Evolutionary conservation across 2,888 invertebrate species (phyloP).

Genomic region (Gryllus longicercus): DNA sequence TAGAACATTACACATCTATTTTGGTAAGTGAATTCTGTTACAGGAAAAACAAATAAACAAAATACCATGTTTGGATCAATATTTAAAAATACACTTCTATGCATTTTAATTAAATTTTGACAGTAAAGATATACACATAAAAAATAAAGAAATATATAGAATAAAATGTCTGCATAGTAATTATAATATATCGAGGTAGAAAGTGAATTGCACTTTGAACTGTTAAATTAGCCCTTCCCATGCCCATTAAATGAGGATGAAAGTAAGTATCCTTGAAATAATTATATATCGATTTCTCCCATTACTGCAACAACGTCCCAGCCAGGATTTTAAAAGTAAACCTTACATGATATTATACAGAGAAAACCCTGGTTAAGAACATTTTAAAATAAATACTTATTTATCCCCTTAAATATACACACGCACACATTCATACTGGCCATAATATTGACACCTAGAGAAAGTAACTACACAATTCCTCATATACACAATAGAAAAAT

Average conservation of each 20-base stretch:
- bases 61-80: background rate
- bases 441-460: conserved; percentile 2
- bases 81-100: background rate
- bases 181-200: conserved; percentile 17
- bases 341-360: background rate
- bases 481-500: background rate
- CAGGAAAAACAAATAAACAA: too few species aligned
- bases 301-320: background rate
- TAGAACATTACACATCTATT: too few species aligned
- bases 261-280: background rate
- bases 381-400: conserved; percentile 3
- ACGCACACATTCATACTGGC: conserved; percentile 2
- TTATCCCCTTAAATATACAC: background rate
- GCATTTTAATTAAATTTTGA: background rate
- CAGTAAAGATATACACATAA: background rate
- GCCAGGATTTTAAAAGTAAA: background rate
- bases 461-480: background rate
- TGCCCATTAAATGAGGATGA: conserved; percentile 7
- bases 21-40: too few species aligned
- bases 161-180: background rate
- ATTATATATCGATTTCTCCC: background rate
- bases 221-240: background rate
- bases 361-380: background rate
- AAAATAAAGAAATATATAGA: conserved; percentile 3
- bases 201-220: conserved; percentile 1